Conservation (phyloP, 92 coral and sea anemone species). For the Plumapathes pennacea region DNA sequence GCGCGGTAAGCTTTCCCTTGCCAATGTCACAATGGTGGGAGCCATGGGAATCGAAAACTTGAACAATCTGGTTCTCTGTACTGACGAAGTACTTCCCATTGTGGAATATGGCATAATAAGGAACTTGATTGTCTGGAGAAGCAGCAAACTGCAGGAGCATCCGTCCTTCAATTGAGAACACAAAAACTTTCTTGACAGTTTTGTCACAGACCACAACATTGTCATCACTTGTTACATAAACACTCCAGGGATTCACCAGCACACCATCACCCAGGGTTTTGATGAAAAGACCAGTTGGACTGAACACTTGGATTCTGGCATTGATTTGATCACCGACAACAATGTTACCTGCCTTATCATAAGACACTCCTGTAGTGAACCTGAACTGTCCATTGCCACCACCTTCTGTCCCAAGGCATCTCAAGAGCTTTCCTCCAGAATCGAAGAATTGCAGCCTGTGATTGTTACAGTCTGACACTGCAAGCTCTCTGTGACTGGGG, state of each 20-base stretch:
- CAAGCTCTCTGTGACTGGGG: conserved; percentile 28
- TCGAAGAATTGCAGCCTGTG: conserved; percentile 32
- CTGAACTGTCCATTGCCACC: background rate
- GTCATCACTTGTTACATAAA: conserved; percentile 30
- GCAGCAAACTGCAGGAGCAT: conserved; percentile 4
- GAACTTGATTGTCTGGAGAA: conserved; percentile 39
- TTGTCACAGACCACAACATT: conserved; percentile 45
- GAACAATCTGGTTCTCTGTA: conserved; percentile 45
- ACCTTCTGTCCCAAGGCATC: conserved; percentile 16
- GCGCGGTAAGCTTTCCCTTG: conserved; percentile 48
- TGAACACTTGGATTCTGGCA: conserved; percentile 37
- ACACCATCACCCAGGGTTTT: conserved; percentile 31
- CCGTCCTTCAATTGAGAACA: conserved; percentile 40
- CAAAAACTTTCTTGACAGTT: conserved; percentile 33
- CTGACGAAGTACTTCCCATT: conserved; percentile 43
- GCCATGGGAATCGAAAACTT: conserved; percentile 44
- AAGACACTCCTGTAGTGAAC: conserved; percentile 40
- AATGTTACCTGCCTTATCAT: conserved; percentile 44
- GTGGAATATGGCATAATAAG: conserved; percentile 43
- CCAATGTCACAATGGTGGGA: conserved; percentile 40
- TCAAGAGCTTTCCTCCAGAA: conserved; percentile 25
- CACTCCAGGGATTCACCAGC: conserved; percentile 49
- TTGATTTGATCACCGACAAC: conserved; percentile 49
- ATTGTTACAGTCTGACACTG: conserved; percentile 53
- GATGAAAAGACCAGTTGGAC: conserved; percentile 33